Evolutionary conservation across 2,797 vertebrate genomes (phyloP).

Genomic region (Hippopotamyrus pictus): DNA sequence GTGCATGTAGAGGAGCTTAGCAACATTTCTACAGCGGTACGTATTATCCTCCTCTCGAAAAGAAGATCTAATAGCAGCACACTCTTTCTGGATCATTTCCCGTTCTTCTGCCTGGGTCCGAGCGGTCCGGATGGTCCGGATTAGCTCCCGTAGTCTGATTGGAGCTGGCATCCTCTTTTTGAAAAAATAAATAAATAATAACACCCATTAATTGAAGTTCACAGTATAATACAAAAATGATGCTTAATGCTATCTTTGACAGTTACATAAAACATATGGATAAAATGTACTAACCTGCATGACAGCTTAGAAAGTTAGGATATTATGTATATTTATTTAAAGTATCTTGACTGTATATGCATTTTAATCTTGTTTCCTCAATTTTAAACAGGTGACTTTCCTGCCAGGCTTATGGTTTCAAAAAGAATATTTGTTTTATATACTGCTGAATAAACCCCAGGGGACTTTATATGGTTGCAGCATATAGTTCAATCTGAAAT

Average conservation of each 20-base stretch:
- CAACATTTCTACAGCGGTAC: slow-evolving; percentile 97
- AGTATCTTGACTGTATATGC: neutral
- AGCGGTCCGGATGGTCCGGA: slow-evolving; percentile 99
- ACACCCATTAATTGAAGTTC: neutral
- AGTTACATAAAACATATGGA: neutral
- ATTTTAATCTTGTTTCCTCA: neutral
- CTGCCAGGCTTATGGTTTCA: neutral
- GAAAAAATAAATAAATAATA: slow-evolving; percentile 31
- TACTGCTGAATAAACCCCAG: neutral
- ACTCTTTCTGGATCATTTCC: slow-evolving; percentile 99
- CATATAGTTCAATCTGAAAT: slow-evolving; percentile 9
- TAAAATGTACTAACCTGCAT: neutral
- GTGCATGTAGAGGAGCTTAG: slow-evolving; percentile 98
- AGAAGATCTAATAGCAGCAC: slow-evolving; percentile 94
- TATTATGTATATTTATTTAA: neutral
- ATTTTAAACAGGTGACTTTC: neutral
- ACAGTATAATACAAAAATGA: neutral
- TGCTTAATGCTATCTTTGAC: neutral
- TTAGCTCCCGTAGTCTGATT: slow-evolving; percentile 99
- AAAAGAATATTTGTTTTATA: neutral
- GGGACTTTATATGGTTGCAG: neutral
- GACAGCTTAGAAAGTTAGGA: neutral
- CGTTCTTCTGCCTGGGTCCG: slow-evolving; percentile 97
- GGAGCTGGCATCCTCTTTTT: slow-evolving; percentile 97
- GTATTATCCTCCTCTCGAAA: slow-evolving; percentile 99